Base-by-base conservation (phyloP, 1,140 invertebrate species). In the Monochamus saltuarius region DNA sequence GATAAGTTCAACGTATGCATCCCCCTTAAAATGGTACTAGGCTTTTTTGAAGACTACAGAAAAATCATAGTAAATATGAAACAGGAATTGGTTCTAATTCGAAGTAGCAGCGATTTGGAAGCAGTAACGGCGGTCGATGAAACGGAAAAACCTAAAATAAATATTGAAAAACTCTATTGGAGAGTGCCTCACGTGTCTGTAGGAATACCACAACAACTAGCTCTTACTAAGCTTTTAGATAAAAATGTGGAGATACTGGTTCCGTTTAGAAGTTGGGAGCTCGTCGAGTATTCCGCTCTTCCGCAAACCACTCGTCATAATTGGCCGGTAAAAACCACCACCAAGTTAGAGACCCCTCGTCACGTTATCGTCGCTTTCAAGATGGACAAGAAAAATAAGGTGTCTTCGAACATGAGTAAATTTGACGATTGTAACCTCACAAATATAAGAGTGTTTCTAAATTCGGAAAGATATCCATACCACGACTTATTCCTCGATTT, bases 41-140 rank as follows among this genome's bases (percentile, higher is more conserved):
- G 77, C 11, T 79, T 81, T 67, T 74, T 74, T 46, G 76, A 81
- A 68, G 78, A 80, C 67, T 81, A 78, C 68, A 65, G 69, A 51
- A 75, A 75, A 70, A 74, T 81, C 40, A 63, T 80, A 14, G 46
- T 78, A 7, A 79, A 80, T 63, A 68, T 65, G 52, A 77, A 77
- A 67, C 77, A 79, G 67, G 77, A 81, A 66, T 53, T 81, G 13
- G 71, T 80, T 66, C 61, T 80, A 19, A 73, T 73, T 19, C 65
- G 75, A 59, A 43, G 70, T 7, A 73, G 66, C 36, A 69, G 54
- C 7, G 70, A 78, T 70, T 17, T 58, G 3, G 67, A 71, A 39
- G 63, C 54, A 19, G 13, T 62, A 19, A 42, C 46, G 37, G 38
- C 35, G 39, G 37, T 9, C 11, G 50, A 52, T 56, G 16, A 54